Base-by-base conservation (phyloP, 2,797 vertebrate genomes). In the Pipistrellus nathusii region DNA sequence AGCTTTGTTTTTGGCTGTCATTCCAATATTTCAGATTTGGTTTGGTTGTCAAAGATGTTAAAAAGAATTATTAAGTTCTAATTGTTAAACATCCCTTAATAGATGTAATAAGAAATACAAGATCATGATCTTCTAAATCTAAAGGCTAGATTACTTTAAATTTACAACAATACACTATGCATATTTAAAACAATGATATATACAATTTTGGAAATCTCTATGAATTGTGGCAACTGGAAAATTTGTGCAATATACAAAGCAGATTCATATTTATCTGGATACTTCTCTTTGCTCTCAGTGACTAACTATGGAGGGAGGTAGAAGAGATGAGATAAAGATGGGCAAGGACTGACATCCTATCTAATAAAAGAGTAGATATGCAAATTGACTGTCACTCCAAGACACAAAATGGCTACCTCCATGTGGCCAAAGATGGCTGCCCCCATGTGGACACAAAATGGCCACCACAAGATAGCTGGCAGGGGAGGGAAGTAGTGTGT, bases 11-110 rank as follows among this genome's bases (percentile, higher is more conserved):
- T 94, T 64, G 10, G 78, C 32, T 59, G 30, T 75, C 68, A 68
- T 81, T n/a, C 21, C 25, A 94, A 38, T 44, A 85, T 73, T 93
- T 96, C 84, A 72, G 41, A 71, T 57, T 77, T 77, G 8, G 8
- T 78, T 77, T 51, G 69, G 12, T 87, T 71, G 15, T 53, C 48
- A 81, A 71, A 94, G 15, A 91, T 62, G 14, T 83, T 92, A 88
- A 93, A 86, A 77, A 68, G 23, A 88, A 97, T 88, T 92, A 72
- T 82, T 86, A 77, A 68, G 2, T 41, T 73, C 55, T 93, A 57
- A 76, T 81, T 85, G 23, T 59, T 94, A 73, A 85, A 90, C 17
- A 85, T 77, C 4, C 6, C 57, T 90, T 71, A 46, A 20, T 44
- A 5, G 2, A 66, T 71, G 77, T 90, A 89, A 41, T 66, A 80